Percentiles rank a stretch among this genome's conserved stretches.
These are phyloP conservation scores for Chaetogeoica ovagalla DNA, from an alignment of 2,888 invertebrate species.

Conservation along the genomic window DNA sequence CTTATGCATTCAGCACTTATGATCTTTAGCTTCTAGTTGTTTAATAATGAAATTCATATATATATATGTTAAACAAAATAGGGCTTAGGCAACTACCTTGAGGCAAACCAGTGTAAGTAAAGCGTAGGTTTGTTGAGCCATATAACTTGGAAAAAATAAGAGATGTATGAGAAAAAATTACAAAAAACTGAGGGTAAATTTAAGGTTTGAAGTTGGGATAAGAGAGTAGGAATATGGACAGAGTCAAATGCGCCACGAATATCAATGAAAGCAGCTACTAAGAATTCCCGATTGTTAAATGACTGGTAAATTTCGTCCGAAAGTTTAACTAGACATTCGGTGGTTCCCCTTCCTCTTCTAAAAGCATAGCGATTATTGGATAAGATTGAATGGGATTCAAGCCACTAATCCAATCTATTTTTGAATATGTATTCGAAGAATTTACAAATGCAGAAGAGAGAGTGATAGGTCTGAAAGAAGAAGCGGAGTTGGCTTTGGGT, in stretches of 20 bases:
- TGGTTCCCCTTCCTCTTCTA: background rate
- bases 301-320: constrained; percentile 5
- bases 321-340: background rate
- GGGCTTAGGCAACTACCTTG: background rate
- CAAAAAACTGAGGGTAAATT: background rate
- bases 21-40: background rate
- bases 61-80: constrained; percentile 4
- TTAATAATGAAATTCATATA: constrained; percentile 14
- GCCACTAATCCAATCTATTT: no score
- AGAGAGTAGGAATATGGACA: background rate
- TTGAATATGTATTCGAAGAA: no score
- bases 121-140: background rate
- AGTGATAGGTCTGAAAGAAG: no score
- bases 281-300: background rate
- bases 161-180: background rate
- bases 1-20: background rate
- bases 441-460: no score
- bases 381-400: background rate
- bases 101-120: background rate
- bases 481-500: no score
- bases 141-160: background rate
- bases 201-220: background rate
- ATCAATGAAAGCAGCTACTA: background rate
- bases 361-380: background rate
- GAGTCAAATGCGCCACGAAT: background rate